Evolutionary conservation across 2,888 invertebrate species (phyloP), one percentile per base, ranked within the genome.

Genomic region (Caenorhabditis macrosperma): DNA sequence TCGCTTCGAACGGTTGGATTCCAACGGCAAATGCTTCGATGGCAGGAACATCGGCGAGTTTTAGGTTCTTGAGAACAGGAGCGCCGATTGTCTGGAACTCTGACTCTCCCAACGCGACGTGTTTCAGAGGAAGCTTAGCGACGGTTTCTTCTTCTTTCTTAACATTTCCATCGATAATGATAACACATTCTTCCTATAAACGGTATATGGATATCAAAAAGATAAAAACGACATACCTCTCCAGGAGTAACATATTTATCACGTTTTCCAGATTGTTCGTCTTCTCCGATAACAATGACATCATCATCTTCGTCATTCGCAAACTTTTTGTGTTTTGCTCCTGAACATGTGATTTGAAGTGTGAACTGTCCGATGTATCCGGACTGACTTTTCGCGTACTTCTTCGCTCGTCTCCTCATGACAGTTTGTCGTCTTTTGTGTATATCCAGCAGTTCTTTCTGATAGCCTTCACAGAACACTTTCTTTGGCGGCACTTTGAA

Each of bases 1-100:
- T 30, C 1, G 76, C 78, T 15, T 30, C 41, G 48, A 83, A 83
- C n/a, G 83, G 83, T 7, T 78, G 64, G 44, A 83, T 83, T 38
- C 79, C 79, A 1, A 59, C 66, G 1, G 69, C 41, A 41, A 79
- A 79, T 2, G 68, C 66, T 30, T 79, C 79, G 7, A 78, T 38
- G 0, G 72, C n/a, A 2, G 59, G 57, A 7, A 77, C 52, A n/a
- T 48, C 35, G 10, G 55, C 17, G 15, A 57, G 1, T 12, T 20
- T n/a, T 2, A 12, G 20, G 15, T 22, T 38, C 17, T 6, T 26
- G n/a, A 71, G 35, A 2, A 59, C 54, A 2, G 79, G 79, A 28
- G 75, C 69, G 10, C 79, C 79, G 28, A 69, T 38, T 17, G 54
- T 26, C 20, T 35, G 7, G 5, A 54, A 52, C 35, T 69, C 35